Evolutionary conservation across 2,888 invertebrate genomes (phyloP), one percentile per base, ranked within the genome.

Genomic region (Andrena trimmerana): DNA sequence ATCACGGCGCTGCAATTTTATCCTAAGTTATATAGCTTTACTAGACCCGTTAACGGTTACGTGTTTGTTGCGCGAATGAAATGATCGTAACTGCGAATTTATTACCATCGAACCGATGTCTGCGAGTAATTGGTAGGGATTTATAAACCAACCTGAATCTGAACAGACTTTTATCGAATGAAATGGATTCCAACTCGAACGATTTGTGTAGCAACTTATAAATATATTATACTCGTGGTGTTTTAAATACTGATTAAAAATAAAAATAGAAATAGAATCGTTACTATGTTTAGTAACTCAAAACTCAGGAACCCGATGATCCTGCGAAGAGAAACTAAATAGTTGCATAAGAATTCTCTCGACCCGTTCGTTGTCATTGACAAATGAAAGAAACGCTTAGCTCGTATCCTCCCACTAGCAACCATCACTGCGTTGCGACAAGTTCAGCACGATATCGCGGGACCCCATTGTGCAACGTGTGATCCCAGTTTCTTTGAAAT

Each of bases 311-410:
- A 50, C 29, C 13, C 20, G 24, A 50, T 29, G 29, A 31, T 60
- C 33, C 20, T 24, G 3, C 20, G 20, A 52, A n/a, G 20, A 20
- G 52, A 52, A 48, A 16, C 33, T 2, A 2, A 3, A 8, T 31
- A 54, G 5, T 42, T 2, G 2, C 48, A 52, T 52, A 13, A 24
- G 66, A 73, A 33, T 69, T n/a, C 63, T 36, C 20, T 77, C 24
- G 65, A 71, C 20, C 66, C 20, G 48, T 82, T 83, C 83, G 83
- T 81, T 81, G 83, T 83, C 54, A 65, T 75, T 80, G 75, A 59
- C 72, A 69, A 82, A 81, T n/a, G 13, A 60, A 81, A 69, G 20
- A 20, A 20, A 50, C 33, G 24, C 67, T 79, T 36, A 78, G 13
- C 29, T 33, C 70, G 60, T 63, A 67, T 29, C 29, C 66, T 29